These are phyloP conservation scores for Illadopsis cleaveri DNA, from an alignment of 2,113 vertebrate genomes.

Conservation along the genomic window DNA sequence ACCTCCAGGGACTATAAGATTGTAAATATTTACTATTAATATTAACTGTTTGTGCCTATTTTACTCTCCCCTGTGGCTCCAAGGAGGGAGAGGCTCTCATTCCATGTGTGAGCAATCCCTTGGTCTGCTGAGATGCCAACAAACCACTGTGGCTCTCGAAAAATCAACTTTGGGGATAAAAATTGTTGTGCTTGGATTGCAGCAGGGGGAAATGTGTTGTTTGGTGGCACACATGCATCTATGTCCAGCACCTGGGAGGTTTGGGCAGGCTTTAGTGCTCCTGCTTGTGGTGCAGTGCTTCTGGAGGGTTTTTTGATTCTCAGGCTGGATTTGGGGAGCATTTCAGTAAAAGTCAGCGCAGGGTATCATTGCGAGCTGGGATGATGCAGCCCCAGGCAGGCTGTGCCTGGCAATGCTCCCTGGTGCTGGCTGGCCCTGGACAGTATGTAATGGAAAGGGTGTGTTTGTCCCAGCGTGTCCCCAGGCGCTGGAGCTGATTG, in stretches of 20 bases:
- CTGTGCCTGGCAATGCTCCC: neutral
- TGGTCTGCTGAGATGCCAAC: neutral
- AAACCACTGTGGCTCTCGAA: rapidly evolving
- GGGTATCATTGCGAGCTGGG: neutral
- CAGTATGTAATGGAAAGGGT: conserved; percentile 44
- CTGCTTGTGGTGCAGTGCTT: neutral
- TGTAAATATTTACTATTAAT: neutral
- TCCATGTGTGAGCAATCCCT: rapidly evolving
- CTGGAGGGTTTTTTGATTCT: neutral
- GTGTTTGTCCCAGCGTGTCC: neutral
- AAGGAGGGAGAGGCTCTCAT: neutral
- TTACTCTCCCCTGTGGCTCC: neutral
- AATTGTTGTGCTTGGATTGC: neutral
- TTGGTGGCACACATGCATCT: neutral
- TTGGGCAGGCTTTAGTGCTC: neutral
- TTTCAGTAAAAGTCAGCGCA: neutral
- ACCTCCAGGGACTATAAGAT: neutral
- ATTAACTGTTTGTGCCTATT: neutral
- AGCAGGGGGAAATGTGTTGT: neutral
- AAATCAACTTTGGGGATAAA: neutral
- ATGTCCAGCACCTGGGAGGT: neutral
- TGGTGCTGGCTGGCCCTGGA: neutral
- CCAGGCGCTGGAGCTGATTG: neutral
- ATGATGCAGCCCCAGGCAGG: neutral
- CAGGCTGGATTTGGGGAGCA: neutral